Evolutionary conservation across 2,113 vertebrate species (phyloP), one percentile per base, ranked within the genome.

Genomic region (Cynopterus brachyotis): DNA sequence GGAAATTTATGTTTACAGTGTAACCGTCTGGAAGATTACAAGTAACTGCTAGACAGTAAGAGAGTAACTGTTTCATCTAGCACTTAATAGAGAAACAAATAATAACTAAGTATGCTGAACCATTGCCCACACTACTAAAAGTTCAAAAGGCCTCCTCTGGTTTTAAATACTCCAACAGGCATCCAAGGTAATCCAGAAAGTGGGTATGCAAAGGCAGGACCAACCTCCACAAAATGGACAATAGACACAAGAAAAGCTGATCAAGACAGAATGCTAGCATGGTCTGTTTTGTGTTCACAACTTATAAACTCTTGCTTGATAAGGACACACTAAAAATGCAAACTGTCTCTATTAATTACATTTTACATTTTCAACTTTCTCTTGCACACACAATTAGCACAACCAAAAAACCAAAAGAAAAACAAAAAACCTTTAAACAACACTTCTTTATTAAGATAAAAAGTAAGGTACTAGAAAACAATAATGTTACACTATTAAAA

Each of bases 31-130:
- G 79, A 97, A 35, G 10, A 83, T 86, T 57, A 75, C 8, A 90
- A 66, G 35, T 91, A 83, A 84, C 73, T 85, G 75, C 72, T 91
- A 64, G 57, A 79, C 47, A 94, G 57, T 57, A 84, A 94, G 13
- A 85, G 50, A 94, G 3, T 55, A 83, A 73, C 15, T 93, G 91
- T 88, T 70, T 50, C 3, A 55, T 81, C 55, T 62, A 84, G 47
- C 8, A 19, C 66, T 78, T 82, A 70, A 37, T 20, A 85, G 55
- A 69, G 20, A 95, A 92, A 90, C 32, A 87, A 94, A 84, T 62
- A 50, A 42, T 17, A 30, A 60, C 26, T 83, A 70, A 93, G 59
- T 85, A 95, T 67, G 42, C 67, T 91, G 78, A 59, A 3, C 19
- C 11, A 37, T 60, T 95, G 76, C 60, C 30, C 82, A 20, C n/a